Base-by-base conservation (phyloP, 1,140 invertebrate species). In the Drosophila tani region DNA sequence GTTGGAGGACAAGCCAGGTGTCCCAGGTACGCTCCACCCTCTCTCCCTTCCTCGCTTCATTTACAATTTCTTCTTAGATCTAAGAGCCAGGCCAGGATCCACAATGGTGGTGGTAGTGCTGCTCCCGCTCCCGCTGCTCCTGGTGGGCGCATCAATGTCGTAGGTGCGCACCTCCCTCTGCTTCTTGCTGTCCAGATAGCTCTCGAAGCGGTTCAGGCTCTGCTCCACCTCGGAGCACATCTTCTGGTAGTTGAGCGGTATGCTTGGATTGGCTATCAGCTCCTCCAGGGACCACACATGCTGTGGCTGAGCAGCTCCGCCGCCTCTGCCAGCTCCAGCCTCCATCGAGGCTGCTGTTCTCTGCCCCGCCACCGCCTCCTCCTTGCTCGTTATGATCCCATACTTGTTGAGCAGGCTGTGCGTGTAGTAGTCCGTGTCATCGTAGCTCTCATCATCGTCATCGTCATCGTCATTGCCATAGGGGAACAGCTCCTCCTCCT, bases 181-280 rank as follows among this genome's bases (percentile, higher is more conserved):
- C 67, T 82, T 80, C 69, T 92, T 92, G 24, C 73, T 65, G 79
- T 92, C 91, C 60, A 93, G 56, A 68, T 80, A 93, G 12, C 73
- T 77, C 60, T 93, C 92, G 45, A 93, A 93, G 19, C 86, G 76
- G 46, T 75, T 82, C 29, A 93, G 68, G 43, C 90, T 91, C 43
- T 91, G 87, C 70, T 93, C 91, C 35, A 92, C 91, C 11, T 93
- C 92, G 17, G 76, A 80, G 67, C 91, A 92, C 92, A 93, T 93
- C 70, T 93, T 93, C 59, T 91, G 86, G 66, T 93, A 93, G 58
- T 93, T 93, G 0, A 93, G 63, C 12, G 91, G 92, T 67, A 93
- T 91, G 27, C 47, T 66, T 0, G 88, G 90, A 82, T 93, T 91
- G 49, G 79, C 78, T 50, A 93, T 91, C 38, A 93, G 53, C 66